Percentiles rank a stretch among this genome's conserved stretches.
Conservation (phyloP, 2,888 invertebrate genomes). For the Nymphalis polychloros region DNA sequence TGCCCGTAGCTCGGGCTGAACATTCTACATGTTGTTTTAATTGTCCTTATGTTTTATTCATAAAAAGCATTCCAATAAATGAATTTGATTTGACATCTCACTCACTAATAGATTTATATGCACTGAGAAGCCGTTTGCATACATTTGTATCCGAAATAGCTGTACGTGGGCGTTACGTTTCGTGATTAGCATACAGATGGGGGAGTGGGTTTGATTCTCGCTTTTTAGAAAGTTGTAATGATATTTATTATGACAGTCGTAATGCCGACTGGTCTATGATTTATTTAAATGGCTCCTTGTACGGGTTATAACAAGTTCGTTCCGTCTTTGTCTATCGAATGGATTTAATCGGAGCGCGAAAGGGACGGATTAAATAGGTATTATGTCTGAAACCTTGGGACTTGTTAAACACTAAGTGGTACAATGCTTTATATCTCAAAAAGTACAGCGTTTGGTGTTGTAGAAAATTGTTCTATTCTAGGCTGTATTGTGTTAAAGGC, state of each 20-base stretch:
- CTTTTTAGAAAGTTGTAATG: constrained; percentile 52
- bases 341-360: not conserved
- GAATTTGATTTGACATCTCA: constrained; percentile 46
- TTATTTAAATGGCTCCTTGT: constrained; percentile 44
- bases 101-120: constrained; percentile 47
- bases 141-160: constrained; percentile 44
- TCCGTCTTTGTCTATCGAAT: constrained; percentile 26
- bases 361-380: constrained; percentile 13
- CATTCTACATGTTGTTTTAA: constrained; percentile 18
- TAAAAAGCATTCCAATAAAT: constrained; percentile 37
- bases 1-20: not conserved
- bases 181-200: constrained; percentile 52
- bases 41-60: constrained; percentile 39
- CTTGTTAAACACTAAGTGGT: constrained; percentile 27
- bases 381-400: constrained; percentile 24
- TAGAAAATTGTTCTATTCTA: constrained; percentile 20
- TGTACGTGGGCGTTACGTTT: constrained; percentile 43
- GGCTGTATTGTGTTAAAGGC: constrained; percentile 4
- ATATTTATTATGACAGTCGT: constrained; percentile 50
- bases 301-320: constrained; percentile 32
- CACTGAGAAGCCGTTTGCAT: constrained; percentile 47
- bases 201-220: constrained; percentile 47
- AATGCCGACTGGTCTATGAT: constrained; percentile 45
- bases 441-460: constrained; percentile 23
- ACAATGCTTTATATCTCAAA: constrained; percentile 24